phyloP scores from a whole-genome alignment of 2,113 vertebrate genomes.

The Glaucidium brasilianum region DNA sequence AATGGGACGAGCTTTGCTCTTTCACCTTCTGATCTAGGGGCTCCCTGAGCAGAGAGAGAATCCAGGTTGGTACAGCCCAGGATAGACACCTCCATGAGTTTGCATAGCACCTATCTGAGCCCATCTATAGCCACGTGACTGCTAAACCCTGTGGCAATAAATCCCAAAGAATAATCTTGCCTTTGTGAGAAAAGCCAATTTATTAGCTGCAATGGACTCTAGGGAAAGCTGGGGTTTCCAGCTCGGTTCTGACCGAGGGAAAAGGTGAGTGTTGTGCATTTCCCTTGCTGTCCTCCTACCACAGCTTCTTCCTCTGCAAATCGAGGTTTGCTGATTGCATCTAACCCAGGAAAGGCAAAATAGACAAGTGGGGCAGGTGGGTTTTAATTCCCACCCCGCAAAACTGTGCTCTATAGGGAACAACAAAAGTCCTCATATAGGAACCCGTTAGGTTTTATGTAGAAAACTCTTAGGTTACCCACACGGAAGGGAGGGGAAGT shows the following conservation, averaged over 20 bases:
- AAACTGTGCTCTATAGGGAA: background rate
- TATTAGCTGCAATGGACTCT: background rate
- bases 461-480: background rate
- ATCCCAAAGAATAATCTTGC: background rate
- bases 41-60: background rate
- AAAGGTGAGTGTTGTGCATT: background rate
- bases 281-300: accelerated
- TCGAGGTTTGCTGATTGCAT: background rate
- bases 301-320: background rate
- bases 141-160: background rate
- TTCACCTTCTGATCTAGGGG: background rate
- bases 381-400: background rate
- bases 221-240: background rate
- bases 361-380: accelerated
- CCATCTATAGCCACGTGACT: background rate
- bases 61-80: background rate
- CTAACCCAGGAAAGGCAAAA: background rate
- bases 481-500: background rate
- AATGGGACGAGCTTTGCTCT: background rate
- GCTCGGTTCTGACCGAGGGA: background rate
- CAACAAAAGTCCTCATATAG: background rate
- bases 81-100: background rate
- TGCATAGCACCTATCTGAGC: background rate
- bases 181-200: background rate
- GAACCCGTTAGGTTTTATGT: background rate